A percentile compares a stretch with the other conserved stretches of the same genome.
These are phyloP conservation scores for Erebia palarica DNA, from an alignment of 2,888 invertebrate species.

Conservation along the genomic window DNA sequence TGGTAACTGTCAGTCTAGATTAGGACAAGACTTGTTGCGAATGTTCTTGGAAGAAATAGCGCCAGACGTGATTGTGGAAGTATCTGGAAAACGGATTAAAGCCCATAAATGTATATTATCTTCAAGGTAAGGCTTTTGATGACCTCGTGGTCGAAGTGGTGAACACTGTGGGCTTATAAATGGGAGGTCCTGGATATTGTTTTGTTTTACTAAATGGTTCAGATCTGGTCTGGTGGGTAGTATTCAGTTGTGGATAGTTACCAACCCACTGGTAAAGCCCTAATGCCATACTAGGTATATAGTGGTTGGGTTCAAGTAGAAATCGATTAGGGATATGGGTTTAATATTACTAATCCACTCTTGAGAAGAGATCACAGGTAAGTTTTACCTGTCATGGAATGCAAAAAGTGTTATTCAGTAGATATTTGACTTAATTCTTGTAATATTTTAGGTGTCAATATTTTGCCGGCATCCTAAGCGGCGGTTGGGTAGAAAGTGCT, in stretches of 20 bases:
- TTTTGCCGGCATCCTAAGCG: slow-evolving; percentile 95
- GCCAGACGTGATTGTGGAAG: slow-evolving; percentile 93
- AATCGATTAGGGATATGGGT: too few species aligned
- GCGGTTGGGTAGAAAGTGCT: slow-evolving; percentile 90
- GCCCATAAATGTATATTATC: slow-evolving; percentile 96
- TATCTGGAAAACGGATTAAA: slow-evolving; percentile 90
- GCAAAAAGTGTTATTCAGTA: background rate
- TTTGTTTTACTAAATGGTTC: too few species aligned
- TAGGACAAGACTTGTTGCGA: slow-evolving; percentile 93
- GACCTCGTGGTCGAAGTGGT: too few species aligned
- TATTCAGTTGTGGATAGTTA: too few species aligned
- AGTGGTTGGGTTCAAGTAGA: too few species aligned
- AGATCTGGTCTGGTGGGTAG: too few species aligned
- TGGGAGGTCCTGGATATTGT: too few species aligned
- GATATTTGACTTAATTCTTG: slow-evolving; percentile 13
- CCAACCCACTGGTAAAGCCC: too few species aligned
- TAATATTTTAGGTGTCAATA: slow-evolving; percentile 88
- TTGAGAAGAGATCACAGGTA: too few species aligned
- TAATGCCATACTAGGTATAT: too few species aligned
- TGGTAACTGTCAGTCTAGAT: slow-evolving; percentile 78
- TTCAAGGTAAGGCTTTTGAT: slow-evolving; percentile 76
- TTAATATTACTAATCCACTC: too few species aligned
- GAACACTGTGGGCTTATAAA: too few species aligned
- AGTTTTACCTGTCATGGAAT: background rate
- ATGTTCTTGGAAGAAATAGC: slow-evolving; percentile 97